Evolutionary conservation across 2,113 vertebrate genomes (phyloP).

Genomic region (Dipodomys stephensi): DNA sequence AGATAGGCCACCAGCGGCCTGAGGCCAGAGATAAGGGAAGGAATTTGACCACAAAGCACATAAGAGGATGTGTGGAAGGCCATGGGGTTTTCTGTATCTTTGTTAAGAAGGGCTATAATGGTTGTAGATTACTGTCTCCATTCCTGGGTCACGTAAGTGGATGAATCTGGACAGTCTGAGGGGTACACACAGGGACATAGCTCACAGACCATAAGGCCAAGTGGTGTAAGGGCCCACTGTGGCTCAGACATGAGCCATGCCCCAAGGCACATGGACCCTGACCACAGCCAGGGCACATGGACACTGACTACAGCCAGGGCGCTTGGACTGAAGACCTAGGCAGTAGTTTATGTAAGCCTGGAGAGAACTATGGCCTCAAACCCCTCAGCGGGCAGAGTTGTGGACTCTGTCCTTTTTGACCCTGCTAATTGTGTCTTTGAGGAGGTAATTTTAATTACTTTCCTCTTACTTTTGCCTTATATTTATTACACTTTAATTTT

Average conservation of each 20-base stretch:
- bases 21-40: accelerated
- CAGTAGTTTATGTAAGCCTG: too few species aligned
- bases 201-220: background rate
- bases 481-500: background rate
- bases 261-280: too few species aligned
- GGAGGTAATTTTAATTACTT: too few species aligned
- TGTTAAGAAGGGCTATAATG: background rate
- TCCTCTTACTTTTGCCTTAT: background rate
- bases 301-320: too few species aligned
- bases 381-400: background rate
- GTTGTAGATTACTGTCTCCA: background rate
- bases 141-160: too few species aligned
- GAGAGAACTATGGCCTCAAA: background rate
- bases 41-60: accelerated
- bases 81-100: accelerated
- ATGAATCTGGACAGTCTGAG: background rate
- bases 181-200: too few species aligned
- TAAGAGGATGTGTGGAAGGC: accelerated
- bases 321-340: too few species aligned
- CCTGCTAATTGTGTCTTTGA: background rate
- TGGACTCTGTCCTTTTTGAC: background rate
- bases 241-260: background rate
- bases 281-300: too few species aligned
- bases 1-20: accelerated
- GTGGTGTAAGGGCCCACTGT: background rate